Evolutionary conservation across 2,888 invertebrate species (phyloP), one percentile per base, ranked within the genome.

Genomic region (Sinotaia quadrata): DNA sequence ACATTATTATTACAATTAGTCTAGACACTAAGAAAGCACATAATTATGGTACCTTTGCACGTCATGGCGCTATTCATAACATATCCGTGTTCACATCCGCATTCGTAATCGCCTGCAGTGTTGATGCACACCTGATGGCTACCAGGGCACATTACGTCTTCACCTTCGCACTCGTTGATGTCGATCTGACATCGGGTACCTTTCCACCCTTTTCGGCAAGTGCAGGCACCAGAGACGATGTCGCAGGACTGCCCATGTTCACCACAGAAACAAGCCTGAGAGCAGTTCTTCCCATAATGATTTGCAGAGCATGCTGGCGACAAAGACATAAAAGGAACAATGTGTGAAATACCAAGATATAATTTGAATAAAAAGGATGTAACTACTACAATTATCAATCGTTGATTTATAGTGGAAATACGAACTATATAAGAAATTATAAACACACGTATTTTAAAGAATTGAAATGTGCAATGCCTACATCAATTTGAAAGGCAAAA

Each of bases 51-150:
- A n/a, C n/a, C n/a, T n/a, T n/a, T n/a, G n/a, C n/a, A n/a, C n/a
- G n/a, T n/a, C n/a, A n/a, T 34, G 24, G 66, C 4, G 10, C 31
- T 63, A 36, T 72, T 71, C 37, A 71, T 52, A 12, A 47, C 61
- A 47, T 71, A 77, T 2, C 77, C 77, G 2, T 49, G 24, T 2
- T 41, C 41, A 68, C 77, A 77, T 8, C 29, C 44, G 66, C 77
- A 77, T 27, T 47, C 44, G 36, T 62, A 77, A 0, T 73, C 74
- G 0, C 77, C 77, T 12, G 36, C 33, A 2, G 61, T 69, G 62
- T 77, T 73, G 1, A 36, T n/a, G 54, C 77, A 77, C 10, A 58
- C 58, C 47, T 72, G 68, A 34, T 72, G 56, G 8, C 24, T 24
- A 34, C 71, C 72, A 24, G 44, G 51, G 57, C 72, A 77, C 21